Conservation (phyloP, 2,888 invertebrate species). For the Tetanocera ferruginea region DNA sequence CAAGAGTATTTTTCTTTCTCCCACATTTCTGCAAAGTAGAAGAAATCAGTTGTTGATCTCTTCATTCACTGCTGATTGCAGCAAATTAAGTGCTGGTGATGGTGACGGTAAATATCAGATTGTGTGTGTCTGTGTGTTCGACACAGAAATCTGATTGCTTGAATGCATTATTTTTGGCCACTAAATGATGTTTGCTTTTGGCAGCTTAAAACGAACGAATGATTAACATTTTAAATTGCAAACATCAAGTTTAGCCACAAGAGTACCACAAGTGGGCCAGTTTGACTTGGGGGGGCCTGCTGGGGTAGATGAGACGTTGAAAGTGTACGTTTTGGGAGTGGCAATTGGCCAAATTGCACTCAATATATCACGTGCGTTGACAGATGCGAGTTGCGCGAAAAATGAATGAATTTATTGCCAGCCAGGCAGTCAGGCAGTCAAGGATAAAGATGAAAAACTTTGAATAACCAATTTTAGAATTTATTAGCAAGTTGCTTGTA, state of each 20-base stretch:
- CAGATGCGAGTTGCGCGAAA: slow-evolving; percentile 16
- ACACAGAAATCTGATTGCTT: too few relatives aligned
- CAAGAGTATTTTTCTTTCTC: background rate
- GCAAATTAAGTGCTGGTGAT: background rate
- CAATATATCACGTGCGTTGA: slow-evolving; percentile 29
- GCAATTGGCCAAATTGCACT: slow-evolving; percentile 19
- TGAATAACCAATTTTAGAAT: background rate
- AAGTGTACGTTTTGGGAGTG: background rate
- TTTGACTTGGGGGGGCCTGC: background rate
- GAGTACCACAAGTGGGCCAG: background rate
- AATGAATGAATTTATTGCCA: slow-evolving; percentile 24
- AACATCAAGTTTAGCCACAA: background rate
- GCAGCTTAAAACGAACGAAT: background rate
- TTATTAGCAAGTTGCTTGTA: background rate
- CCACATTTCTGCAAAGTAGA: background rate
- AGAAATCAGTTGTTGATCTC: background rate
- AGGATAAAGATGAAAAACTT: slow-evolving; percentile 10
- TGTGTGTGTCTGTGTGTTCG: too few relatives aligned
- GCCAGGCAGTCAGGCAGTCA: background rate
- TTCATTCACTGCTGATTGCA: background rate
- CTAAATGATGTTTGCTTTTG: background rate
- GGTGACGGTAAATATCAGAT: too few relatives aligned
- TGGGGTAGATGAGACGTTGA: background rate
- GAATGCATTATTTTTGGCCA: background rate
- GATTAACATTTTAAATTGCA: background rate